phyloP scores from a whole-genome alignment of 2,888 invertebrate genomes.

The Eumerus sabulonum region DNA sequence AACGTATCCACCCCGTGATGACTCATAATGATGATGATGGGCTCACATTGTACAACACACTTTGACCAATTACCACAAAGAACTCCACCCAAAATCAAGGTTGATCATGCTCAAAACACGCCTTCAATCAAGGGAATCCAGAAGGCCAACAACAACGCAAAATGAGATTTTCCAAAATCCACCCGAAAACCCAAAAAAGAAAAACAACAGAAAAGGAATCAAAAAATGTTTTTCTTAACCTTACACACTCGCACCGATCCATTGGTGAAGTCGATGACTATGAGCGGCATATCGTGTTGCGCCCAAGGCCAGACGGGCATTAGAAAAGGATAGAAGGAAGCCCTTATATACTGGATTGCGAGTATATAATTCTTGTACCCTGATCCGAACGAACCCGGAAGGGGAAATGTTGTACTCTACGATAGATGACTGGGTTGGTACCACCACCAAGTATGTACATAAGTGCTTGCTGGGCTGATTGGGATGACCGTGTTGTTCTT shows the following conservation, averaged over 20 bases:
- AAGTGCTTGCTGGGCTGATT: no score
- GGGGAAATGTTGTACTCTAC: constrained; percentile 49
- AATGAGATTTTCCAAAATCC: constrained; percentile 36
- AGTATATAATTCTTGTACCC: background rate
- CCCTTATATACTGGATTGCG: constrained; percentile 36
- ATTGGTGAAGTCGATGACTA: no score
- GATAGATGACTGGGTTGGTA: background rate
- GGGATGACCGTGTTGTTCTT: constrained; percentile 33
- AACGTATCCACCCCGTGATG: constrained; percentile 54
- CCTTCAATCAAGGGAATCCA: constrained; percentile 23
- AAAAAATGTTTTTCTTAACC: constrained; percentile 59
- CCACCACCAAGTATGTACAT: background rate
- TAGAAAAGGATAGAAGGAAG: constrained; percentile 36
- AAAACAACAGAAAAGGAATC: constrained; percentile 43
- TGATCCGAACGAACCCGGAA: constrained; percentile 54
- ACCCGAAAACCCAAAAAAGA: constrained; percentile 39
- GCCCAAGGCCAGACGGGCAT: constrained; percentile 22
- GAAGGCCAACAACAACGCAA: background rate
- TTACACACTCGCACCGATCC: constrained; percentile 29
- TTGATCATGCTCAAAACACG: constrained; percentile 49
- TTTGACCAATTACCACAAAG: constrained; percentile 36
- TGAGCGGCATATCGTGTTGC: constrained; percentile 10
- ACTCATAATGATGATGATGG: constrained; percentile 42
- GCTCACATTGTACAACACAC: constrained; percentile 11
- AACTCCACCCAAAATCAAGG: constrained; percentile 47